Conservation (phyloP, 1,140 invertebrate species). For the Drosophila murphyi region DNA sequence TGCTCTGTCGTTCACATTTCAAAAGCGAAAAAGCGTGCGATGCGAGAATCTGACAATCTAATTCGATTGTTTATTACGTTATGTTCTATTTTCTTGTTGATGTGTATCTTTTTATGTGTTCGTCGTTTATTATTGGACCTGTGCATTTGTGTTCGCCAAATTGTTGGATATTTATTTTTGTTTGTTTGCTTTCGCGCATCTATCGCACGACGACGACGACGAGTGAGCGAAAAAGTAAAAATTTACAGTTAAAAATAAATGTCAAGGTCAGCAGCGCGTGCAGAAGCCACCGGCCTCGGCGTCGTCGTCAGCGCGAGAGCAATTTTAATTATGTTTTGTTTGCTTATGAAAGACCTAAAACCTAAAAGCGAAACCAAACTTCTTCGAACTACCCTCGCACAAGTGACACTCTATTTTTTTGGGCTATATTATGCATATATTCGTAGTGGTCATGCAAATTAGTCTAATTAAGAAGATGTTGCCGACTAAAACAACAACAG, state of each 20-base stretch:
- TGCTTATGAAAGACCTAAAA: constrained; percentile 28
- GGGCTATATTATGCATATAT: constrained; percentile 31
- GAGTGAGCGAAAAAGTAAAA: constrained; percentile 70
- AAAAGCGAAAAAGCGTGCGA: not conserved
- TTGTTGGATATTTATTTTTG: constrained; percentile 23
- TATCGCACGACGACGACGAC: constrained; percentile 21
- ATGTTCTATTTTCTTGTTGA: constrained; percentile 10
- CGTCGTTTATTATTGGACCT: constrained; percentile 12
- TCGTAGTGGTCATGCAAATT: constrained; percentile 15
- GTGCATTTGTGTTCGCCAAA: constrained; percentile 8
- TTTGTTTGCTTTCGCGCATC: constrained; percentile 39
- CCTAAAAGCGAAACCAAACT: not conserved
- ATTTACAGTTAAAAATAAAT: constrained; percentile 79
- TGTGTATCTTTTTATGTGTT: not conserved
- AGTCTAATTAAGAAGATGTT: constrained; percentile 33
- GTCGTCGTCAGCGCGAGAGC: constrained; percentile 17
- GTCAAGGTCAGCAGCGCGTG: constrained; percentile 69
- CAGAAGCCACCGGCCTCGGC: constrained; percentile 10
- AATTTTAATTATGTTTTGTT: constrained; percentile 18
- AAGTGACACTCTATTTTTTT: not conserved
- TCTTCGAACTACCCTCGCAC: constrained; percentile 7
- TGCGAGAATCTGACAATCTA: not conserved
- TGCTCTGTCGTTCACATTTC: constrained; percentile 6
- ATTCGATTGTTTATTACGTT: constrained; percentile 24
- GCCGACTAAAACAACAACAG: constrained; percentile 30